Evolutionary conservation across 1,140 invertebrate species (phyloP).

Genomic region (Pachyrhynchus sulphureomaculatus): DNA sequence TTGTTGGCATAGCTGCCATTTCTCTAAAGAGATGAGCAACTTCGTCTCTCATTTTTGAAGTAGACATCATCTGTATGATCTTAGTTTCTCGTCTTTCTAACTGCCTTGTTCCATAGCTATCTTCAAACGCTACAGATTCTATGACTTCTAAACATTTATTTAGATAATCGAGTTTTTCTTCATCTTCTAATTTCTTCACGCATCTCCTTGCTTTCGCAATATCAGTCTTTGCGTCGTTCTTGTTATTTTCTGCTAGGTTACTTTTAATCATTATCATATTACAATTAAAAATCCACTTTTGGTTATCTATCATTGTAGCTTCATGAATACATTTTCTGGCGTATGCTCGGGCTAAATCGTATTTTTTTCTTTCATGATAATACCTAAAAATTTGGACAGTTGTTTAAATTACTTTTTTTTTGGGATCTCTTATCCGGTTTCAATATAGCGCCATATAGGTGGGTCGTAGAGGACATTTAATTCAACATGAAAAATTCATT

Average conservation of each 20-base stretch:
- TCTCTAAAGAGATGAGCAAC: slow-evolving; percentile 44
- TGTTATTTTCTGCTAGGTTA: slow-evolving; percentile 56
- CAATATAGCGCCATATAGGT: too few relatives aligned
- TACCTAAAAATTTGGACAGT: slow-evolving; percentile 40
- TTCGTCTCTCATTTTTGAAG: slow-evolving; percentile 44
- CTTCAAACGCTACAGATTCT: slow-evolving; percentile 43
- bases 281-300: slow-evolving; percentile 55
- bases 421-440: too few relatives aligned
- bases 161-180: slow-evolving; percentile 23
- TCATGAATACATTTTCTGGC: slow-evolving; percentile 56
- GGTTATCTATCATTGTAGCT: slow-evolving; percentile 49
- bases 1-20: slow-evolving; percentile 45
- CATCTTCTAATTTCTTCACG: slow-evolving; percentile 26
- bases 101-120: slow-evolving; percentile 40
- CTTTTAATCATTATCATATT: slow-evolving; percentile 54
- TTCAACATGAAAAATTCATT: too few relatives aligned
- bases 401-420: too few relatives aligned
- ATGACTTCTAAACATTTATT: slow-evolving; percentile 37
- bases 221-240: slow-evolving; percentile 48
- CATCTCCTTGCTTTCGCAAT: slow-evolving; percentile 14
- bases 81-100: slow-evolving; percentile 45
- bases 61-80: slow-evolving; percentile 44
- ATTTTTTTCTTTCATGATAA: slow-evolving; percentile 55
- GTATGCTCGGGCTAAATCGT: slow-evolving; percentile 57
- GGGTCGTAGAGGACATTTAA: too few relatives aligned